These are phyloP conservation scores for Macrotrachela quadricornifera DNA, from an alignment of 1,140 invertebrate genomes.

Conservation along the genomic window DNA sequence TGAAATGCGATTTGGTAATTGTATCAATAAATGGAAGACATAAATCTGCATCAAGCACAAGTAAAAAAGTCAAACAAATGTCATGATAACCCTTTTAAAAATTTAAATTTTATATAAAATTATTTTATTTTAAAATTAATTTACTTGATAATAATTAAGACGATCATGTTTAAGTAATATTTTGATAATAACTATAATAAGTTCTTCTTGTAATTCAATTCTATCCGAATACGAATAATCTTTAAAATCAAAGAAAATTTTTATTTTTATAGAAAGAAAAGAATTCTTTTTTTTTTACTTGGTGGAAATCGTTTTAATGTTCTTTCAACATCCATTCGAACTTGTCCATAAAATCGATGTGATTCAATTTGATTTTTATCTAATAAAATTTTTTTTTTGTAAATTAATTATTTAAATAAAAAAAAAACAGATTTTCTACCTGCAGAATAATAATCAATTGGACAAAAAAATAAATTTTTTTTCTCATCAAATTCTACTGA, in stretches of 20 bases:
- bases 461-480: too few relatives aligned
- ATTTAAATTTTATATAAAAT: slow-evolving; percentile 8
- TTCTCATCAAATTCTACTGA: too few relatives aligned
- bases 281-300: slow-evolving; percentile 19
- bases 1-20: slow-evolving; percentile 4
- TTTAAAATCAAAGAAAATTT: too few relatives aligned
- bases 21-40: slow-evolving; percentile 5
- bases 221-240: too few relatives aligned
- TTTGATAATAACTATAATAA: slow-evolving; percentile 63
- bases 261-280: too few relatives aligned
- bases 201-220: slow-evolving; percentile 50
- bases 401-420: too few relatives aligned
- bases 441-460: too few relatives aligned
- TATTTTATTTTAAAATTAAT: background rate
- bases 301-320: slow-evolving; percentile 67
- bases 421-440: too few relatives aligned
- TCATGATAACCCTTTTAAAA: slow-evolving; percentile 74
- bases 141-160: slow-evolving; percentile 71
- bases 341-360: slow-evolving; percentile 70
- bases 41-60: slow-evolving; percentile 45
- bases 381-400: background rate
- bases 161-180: slow-evolving; percentile 62
- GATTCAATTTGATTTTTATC: slow-evolving; percentile 40
- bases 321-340: slow-evolving; percentile 70
- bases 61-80: slow-evolving; percentile 76